A percentile compares a stretch with the other conserved stretches of the same genome.
Conservation (phyloP, 2,888 invertebrate species). For the Ophioninae sp. region DNA sequence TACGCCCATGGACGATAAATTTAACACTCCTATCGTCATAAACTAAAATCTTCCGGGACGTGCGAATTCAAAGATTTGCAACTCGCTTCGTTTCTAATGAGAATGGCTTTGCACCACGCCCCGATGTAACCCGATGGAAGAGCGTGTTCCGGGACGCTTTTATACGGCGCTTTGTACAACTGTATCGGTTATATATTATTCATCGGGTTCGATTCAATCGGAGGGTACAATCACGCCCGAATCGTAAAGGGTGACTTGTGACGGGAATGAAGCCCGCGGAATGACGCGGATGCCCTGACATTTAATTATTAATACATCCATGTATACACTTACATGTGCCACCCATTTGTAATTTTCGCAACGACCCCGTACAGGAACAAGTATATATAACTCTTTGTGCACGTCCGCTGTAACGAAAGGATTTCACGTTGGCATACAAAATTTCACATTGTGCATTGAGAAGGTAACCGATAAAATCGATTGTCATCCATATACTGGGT, state of each 20-base stretch:
- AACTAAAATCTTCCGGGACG: neutral
- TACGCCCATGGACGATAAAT: constrained; percentile 40
- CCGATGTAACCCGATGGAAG: neutral
- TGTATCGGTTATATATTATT: constrained; percentile 42
- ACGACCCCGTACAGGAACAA: neutral
- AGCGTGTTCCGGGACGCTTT: neutral
- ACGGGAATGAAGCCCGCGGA: neutral
- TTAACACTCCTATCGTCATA: constrained; percentile 2
- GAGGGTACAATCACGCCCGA: constrained; percentile 28
- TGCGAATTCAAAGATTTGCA: constrained; percentile 10
- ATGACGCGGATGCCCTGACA: constrained; percentile 17
- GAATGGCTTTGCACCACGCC: constrained; percentile 22
- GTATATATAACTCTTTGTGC: constrained; percentile 11
- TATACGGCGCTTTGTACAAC: constrained; percentile 32
- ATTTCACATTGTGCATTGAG: constrained; percentile 42
- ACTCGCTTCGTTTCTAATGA: neutral
- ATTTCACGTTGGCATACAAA: constrained; percentile 35
- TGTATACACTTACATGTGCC: neutral
- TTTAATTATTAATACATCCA: constrained; percentile 32
- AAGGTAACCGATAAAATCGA: constrained; percentile 49
- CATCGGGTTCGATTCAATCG: constrained; percentile 38
- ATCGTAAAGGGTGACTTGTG: constrained; percentile 21
- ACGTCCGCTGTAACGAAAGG: neutral
- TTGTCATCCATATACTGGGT: constrained; percentile 26
- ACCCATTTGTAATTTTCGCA: constrained; percentile 15